Percentiles rank a stretch among this genome's conserved stretches.
Evolutionary conservation across 2,888 invertebrate genomes (phyloP).

Genomic region (Lamellibrachia satsuma): DNA sequence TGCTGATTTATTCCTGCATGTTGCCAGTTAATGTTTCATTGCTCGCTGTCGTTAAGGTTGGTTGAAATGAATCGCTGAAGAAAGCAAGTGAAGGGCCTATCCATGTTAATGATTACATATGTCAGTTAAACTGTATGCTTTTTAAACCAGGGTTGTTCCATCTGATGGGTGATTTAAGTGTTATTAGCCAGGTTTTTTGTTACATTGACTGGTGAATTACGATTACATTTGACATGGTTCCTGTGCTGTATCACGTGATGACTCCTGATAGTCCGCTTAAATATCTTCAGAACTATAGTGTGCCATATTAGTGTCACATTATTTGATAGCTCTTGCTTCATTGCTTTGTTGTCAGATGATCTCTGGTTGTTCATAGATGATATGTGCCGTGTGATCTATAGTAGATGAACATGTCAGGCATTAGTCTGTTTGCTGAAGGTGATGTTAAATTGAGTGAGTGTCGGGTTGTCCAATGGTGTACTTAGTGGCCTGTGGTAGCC

Average conservation of each 20-base stretch:
- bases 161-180: conserved; percentile 17
- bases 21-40: background rate
- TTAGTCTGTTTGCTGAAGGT: background rate
- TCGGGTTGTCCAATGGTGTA: background rate
- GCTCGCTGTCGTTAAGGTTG: background rate
- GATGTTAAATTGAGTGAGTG: background rate
- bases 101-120: background rate
- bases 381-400: background rate
- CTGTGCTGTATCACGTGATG: background rate
- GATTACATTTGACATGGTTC: background rate
- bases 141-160: background rate
- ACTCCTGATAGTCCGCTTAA: background rate
- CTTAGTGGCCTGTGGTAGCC: too few relatives aligned
- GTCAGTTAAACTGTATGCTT: background rate
- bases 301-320: background rate
- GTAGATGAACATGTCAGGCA: background rate
- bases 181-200: background rate
- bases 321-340: background rate
- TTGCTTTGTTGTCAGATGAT: background rate
- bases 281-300: background rate
- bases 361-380: background rate
- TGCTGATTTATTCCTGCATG: background rate
- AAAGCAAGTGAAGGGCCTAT: background rate
- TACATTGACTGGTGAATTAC: background rate
- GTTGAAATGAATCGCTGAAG: background rate